Percentiles rank a stretch among this genome's conserved stretches.
Conservation (phyloP, 2,797 vertebrate genomes). For the Gastrophryne carolinensis region DNA sequence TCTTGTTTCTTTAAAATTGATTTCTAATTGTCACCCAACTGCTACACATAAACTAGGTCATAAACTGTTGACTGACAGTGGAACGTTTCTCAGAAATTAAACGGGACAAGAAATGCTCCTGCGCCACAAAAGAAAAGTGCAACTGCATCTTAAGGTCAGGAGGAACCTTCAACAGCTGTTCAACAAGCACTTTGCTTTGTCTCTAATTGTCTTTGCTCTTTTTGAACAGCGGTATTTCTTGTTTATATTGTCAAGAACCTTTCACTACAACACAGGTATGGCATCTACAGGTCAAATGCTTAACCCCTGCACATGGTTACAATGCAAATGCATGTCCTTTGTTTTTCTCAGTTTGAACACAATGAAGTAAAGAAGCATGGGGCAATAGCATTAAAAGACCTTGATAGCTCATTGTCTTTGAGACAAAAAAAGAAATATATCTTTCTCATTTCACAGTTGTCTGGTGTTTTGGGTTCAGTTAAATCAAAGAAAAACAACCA, state of each 20-base stretch:
- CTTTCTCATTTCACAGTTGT: constrained; percentile 65
- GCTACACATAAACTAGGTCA: neutral
- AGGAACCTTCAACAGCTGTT: constrained; percentile 75
- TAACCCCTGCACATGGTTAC: constrained; percentile 72
- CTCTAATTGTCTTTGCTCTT: constrained; percentile 83
- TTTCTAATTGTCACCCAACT: constrained; percentile 2
- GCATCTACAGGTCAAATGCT: constrained; percentile 75
- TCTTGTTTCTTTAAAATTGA: constrained; percentile 4
- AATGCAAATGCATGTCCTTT: constrained; percentile 73
- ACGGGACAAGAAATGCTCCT: constrained; percentile 21
- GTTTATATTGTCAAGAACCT: constrained; percentile 78
- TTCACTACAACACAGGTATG: constrained; percentile 73
- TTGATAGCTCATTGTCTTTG: constrained; percentile 72
- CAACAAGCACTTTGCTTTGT: constrained; percentile 78
- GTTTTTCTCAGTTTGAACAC: constrained; percentile 72
- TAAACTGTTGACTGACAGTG: neutral
- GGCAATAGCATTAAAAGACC: constrained; percentile 60
- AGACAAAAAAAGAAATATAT: constrained; percentile 66
- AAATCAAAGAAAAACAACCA: constrained; percentile 64
- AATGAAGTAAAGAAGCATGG: constrained; percentile 57
- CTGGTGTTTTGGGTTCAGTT: constrained; percentile 65
- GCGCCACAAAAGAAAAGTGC: constrained; percentile 52
- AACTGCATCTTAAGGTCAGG: constrained; percentile 68
- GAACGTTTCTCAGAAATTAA: constrained; percentile 19
- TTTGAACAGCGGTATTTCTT: constrained; percentile 78